Percentiles rank a stretch among this genome's conserved stretches.
Evolutionary conservation across 2,113 vertebrate genomes (phyloP).

Genomic region (Eublepharis macularius): DNA sequence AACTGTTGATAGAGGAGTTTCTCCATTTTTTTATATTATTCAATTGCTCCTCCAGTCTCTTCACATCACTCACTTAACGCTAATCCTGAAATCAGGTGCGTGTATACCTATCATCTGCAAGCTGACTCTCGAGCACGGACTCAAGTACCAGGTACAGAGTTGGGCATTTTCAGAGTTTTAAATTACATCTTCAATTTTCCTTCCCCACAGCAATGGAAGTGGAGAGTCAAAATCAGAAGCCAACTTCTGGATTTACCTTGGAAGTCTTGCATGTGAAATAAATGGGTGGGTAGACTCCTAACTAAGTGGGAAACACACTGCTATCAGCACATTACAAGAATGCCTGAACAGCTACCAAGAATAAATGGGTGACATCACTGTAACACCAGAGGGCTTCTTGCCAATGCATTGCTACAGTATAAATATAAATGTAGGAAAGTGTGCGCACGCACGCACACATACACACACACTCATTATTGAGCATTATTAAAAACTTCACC

Average conservation of each 20-base stretch:
- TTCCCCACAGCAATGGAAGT: not conserved
- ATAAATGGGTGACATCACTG: conserved; percentile 9
- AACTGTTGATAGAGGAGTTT: not conserved
- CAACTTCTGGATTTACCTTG: not conserved
- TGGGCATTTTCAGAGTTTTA: not conserved
- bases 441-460: not conserved
- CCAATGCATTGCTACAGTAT: not conserved
- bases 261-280: not conserved
- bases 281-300: not conserved
- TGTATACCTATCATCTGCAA: not conserved
- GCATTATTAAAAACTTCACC: not conserved
- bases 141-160: not conserved
- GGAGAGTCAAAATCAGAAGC: not conserved
- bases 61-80: not conserved
- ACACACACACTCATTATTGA: too few species aligned
- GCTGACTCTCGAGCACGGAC: not conserved
- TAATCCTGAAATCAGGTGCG: not conserved
- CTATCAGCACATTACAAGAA: conserved; percentile 11
- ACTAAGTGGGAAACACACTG: not conserved
- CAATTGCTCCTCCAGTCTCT: not conserved
- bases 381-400: not conserved
- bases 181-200: not conserved
- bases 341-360: not conserved
- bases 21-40: not conserved
- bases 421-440: conserved; percentile 11